phyloP scores from a whole-genome alignment of 2,888 invertebrate genomes.

The Cerastoderma edule region DNA sequence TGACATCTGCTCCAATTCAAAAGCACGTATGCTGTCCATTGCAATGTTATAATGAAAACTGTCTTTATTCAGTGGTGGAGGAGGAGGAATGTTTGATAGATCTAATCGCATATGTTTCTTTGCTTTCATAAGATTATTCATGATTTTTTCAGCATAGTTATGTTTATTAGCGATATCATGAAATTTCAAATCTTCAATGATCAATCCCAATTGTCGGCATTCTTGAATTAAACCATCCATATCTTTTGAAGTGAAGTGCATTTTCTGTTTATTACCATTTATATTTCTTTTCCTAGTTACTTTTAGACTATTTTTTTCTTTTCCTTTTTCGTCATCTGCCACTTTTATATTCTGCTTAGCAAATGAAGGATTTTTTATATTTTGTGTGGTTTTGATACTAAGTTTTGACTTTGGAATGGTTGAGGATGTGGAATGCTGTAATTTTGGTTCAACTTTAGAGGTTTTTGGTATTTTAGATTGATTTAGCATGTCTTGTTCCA shows the following conservation, averaged over 20 bases:
- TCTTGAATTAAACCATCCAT: not conserved
- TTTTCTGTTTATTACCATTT: too few species aligned
- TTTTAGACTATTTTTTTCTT: too few species aligned
- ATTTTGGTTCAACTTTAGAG: too few species aligned
- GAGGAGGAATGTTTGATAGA: not conserved
- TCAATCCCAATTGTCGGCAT: conserved; percentile 16
- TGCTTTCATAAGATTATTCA: not conserved
- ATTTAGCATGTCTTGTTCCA: too few species aligned
- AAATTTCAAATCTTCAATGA: not conserved
- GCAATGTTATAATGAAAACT: conserved; percentile 10
- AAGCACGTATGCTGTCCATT: conserved; percentile 29
- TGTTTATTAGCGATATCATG: not conserved
- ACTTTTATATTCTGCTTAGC: too few species aligned
- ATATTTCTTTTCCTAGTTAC: not conserved
- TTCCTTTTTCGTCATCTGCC: too few species aligned
- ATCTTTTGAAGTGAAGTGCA: not conserved
- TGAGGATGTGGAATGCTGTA: too few species aligned
- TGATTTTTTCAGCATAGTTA: not conserved
- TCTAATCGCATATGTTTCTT: conserved; percentile 11
- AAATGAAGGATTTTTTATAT: too few species aligned
- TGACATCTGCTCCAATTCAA: conserved; percentile 42
- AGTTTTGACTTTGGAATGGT: too few species aligned
- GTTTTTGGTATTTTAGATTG: too few species aligned
- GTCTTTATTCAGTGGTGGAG: conserved; percentile 23
- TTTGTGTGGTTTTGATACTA: too few species aligned